Percentiles rank a stretch among this genome's conserved stretches.
These are phyloP conservation scores for Vespertilio murinus DNA, from an alignment of 2,797 vertebrate species.

Conservation along the genomic window DNA sequence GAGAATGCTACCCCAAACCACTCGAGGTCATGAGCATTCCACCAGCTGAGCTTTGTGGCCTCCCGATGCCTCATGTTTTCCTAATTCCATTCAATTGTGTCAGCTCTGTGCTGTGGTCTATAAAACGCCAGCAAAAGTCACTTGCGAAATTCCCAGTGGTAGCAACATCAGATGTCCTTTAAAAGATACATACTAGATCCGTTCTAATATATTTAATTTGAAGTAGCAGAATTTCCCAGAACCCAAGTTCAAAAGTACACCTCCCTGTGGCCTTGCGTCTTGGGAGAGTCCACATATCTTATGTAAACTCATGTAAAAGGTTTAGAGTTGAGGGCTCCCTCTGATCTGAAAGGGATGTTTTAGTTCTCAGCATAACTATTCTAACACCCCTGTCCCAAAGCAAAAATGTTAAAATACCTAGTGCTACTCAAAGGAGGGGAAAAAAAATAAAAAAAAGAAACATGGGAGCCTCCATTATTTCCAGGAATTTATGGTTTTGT, in stretches of 20 bases:
- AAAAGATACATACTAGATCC: neutral
- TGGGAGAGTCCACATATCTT: neutral
- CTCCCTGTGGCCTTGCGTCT: neutral
- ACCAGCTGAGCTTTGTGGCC: neutral
- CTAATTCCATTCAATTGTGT: neutral
- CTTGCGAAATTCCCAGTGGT: neutral
- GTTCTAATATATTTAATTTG: neutral
- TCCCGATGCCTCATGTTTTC: neutral
- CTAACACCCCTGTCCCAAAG: conserved; percentile 22
- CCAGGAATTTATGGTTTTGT: neutral
- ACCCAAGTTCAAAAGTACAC: neutral
- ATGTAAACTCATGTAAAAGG: neutral
- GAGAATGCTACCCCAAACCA: neutral
- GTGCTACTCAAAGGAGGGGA: neutral
- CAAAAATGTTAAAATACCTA: conserved; percentile 25
- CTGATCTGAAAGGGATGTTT: conserved; percentile 3
- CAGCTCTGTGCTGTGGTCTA: neutral
- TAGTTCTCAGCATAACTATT: neutral
- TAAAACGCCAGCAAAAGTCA: neutral
- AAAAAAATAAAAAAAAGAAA: neutral
- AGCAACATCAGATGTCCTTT: neutral
- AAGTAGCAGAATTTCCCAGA: neutral
- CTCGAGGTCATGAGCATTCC: neutral
- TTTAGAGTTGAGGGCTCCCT: neutral
- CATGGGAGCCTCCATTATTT: neutral